These are phyloP conservation scores for Perdita meconis DNA, from an alignment of 2,888 invertebrate species.

Conservation along the genomic window DNA sequence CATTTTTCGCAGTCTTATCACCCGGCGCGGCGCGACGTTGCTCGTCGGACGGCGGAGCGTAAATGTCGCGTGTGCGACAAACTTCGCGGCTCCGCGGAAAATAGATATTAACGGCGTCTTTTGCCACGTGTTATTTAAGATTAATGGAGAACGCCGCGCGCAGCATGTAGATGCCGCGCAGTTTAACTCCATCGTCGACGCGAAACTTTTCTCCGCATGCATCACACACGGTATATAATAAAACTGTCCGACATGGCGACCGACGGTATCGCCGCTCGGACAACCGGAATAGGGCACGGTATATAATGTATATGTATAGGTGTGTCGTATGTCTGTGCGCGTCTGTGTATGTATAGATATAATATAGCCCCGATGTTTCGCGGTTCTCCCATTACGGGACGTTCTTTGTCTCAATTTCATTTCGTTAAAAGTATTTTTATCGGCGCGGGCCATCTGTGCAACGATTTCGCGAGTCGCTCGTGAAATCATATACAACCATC, in stretches of 20 bases:
- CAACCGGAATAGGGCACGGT: conserved; percentile 25
- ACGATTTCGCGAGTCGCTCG: conserved; percentile 61
- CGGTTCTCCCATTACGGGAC: conserved; percentile 60
- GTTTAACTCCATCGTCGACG: not conserved
- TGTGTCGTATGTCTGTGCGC: too few species aligned
- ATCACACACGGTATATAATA: conserved; percentile 31
- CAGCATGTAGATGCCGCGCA: conserved; percentile 26
- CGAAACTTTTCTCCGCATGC: conserved; percentile 33
- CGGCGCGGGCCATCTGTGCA: conserved; percentile 39
- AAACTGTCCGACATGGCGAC: conserved; percentile 55
- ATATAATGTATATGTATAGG: too few species aligned
- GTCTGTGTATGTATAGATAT: too few species aligned
- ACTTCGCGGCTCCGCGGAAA: conserved; percentile 45
- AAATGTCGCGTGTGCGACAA: conserved; percentile 48
- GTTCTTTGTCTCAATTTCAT: conserved; percentile 75
- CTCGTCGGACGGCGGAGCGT: conserved; percentile 36
- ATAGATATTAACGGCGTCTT: conserved; percentile 54
- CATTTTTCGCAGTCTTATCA: conserved; percentile 54
- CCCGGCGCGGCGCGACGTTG: conserved; percentile 25
- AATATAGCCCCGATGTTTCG: conserved; percentile 57
- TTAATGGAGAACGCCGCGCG: conserved; percentile 33
- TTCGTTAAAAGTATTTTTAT: conserved; percentile 77
- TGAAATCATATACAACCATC: conserved; percentile 63
- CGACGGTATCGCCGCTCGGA: conserved; percentile 48
- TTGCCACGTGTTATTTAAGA: conserved; percentile 46